A percentile compares a stretch with the other conserved stretches of the same genome.
These are phyloP conservation scores for Drosophila formosana DNA, from an alignment of 2,888 invertebrate species.

Conservation along the genomic window DNA sequence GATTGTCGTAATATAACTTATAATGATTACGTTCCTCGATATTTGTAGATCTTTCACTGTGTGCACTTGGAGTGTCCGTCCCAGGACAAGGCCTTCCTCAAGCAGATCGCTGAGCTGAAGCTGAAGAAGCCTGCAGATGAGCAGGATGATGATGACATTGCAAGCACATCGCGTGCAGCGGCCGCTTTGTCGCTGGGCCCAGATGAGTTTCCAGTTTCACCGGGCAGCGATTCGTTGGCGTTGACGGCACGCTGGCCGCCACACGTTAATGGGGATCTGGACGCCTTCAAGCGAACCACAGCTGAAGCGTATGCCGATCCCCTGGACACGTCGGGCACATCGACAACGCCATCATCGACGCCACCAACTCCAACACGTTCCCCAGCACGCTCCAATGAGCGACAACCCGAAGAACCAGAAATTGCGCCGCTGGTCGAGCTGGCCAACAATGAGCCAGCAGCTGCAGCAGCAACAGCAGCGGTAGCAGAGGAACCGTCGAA, in stretches of 20 bases:
- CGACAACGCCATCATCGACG: constrained; percentile 41
- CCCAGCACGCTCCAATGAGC: constrained; percentile 9
- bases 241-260: constrained; percentile 19
- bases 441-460: constrained; percentile 24
- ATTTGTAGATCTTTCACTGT: constrained; percentile 95
- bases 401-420: constrained; percentile 42
- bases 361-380: constrained; percentile 35
- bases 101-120: constrained; percentile 57
- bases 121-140: constrained; percentile 18
- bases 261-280: background rate
- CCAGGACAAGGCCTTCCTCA: constrained; percentile 85
- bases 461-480: background rate
- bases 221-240: background rate
- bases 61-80: constrained; percentile 99
- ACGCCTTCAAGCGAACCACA: constrained; percentile 2
- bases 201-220: constrained; percentile 7
- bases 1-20: no score
- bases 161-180: constrained; percentile 49
- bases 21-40: no score
- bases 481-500: background rate
- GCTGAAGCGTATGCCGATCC: constrained; percentile 3
- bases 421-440: constrained; percentile 55
- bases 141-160: constrained; percentile 49
- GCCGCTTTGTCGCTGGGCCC: constrained; percentile 22
- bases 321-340: constrained; percentile 7